These are phyloP conservation scores for Lasioglossum leucozonium DNA, from an alignment of 2,888 invertebrate genomes.

Conservation along the genomic window DNA sequence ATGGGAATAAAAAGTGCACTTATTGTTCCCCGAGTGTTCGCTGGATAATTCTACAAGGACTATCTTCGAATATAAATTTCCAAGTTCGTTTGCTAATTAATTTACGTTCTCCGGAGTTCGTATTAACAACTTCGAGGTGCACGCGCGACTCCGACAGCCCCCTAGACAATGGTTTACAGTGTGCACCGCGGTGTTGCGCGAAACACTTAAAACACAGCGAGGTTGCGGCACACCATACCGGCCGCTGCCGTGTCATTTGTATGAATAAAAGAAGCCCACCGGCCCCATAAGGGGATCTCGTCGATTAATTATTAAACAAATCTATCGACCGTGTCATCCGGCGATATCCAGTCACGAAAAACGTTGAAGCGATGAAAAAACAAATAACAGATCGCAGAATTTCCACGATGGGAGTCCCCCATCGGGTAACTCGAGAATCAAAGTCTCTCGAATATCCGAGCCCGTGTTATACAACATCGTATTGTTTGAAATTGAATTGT, in stretches of 20 bases:
- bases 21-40: too few species aligned
- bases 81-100: background rate
- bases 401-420: background rate
- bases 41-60: too few species aligned
- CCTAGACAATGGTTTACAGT: background rate
- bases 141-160: background rate
- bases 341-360: background rate
- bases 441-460: background rate
- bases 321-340: background rate
- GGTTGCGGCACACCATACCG: background rate
- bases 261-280: background rate
- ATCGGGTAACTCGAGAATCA: slow-evolving; percentile 20
- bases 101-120: background rate
- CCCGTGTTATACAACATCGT: background rate
- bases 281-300: background rate
- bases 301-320: slow-evolving; percentile 1
- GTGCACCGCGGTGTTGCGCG: background rate
- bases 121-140: background rate
- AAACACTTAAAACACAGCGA: background rate
- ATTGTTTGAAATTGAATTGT: background rate
- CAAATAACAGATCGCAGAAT: background rate
- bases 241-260: background rate
- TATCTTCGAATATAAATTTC: background rate
- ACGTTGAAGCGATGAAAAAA: background rate
- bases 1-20: too few species aligned